Base-by-base conservation (phyloP, 2,113 vertebrate species). In the Poeciliopsis prolifica region DNA sequence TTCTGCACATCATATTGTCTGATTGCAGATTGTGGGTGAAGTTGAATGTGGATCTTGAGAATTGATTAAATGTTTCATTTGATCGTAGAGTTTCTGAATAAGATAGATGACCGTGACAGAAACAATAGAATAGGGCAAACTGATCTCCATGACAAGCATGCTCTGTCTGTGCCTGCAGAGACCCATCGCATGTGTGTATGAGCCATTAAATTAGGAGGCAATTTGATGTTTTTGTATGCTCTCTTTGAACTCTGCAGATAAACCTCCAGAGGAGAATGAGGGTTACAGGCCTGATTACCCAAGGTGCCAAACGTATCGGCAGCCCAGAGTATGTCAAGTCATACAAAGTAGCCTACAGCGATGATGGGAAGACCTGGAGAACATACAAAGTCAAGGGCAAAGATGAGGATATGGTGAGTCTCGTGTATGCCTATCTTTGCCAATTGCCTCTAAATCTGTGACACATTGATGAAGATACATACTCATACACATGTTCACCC, bases 271-370 rank as follows among this genome's bases (percentile, higher is more conserved):
- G 96, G 92, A 97, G 95, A 91, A 99, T 99, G 98, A 91, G 98
- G 94, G 96, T 99, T 79, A 98, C 98, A 13, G 98, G 98, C 78
- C 95, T 99, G 78, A 99, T 99, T 93, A 99, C 98, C 74, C 98
- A 99, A 92, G 98, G 98, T 87, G 98, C 98, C 84, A 99, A 99
- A 91, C 96, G 98, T 80, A 97, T 99, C 84, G 98, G 98, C 86
- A 99, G 98, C 78, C 96, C 97, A 29, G 98, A 99, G 92, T 99
- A 99, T 5, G 95, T 99, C 74, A 99, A 99, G 94, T 99, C 98
- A 31, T 99, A 98, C 90, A 99, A 99, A 96, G 96, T 99, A 82
- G 98, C 98, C 54, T 97, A 97, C 81, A 99, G 98, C 66, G 95
- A 97, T 75, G 96, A 99, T 63, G 97, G 98, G 51, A 99, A 99